Evolutionary conservation across 2,797 vertebrate genomes (phyloP).

Genomic region (Sebastes taczanowskii): DNA sequence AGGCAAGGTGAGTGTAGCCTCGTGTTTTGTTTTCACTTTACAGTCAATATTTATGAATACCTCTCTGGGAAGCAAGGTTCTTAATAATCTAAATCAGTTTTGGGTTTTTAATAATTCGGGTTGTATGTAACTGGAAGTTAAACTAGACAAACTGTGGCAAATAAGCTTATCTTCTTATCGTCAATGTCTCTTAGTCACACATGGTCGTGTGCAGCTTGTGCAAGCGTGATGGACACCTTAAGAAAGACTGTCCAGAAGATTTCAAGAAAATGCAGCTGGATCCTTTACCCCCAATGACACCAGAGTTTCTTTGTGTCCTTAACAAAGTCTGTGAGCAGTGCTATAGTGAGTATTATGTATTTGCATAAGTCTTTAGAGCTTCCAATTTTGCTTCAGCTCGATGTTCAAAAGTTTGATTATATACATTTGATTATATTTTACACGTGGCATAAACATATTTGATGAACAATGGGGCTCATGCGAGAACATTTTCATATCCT

Average conservation of each 20-base stretch:
- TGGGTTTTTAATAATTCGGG: neutral
- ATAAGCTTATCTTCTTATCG: neutral
- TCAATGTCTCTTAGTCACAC: constrained; percentile 83
- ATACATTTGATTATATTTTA: neutral
- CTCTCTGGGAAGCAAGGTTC: neutral
- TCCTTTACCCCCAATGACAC: constrained; percentile 86
- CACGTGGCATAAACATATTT: neutral
- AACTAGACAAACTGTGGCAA: neutral
- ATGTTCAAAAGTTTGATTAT: neutral
- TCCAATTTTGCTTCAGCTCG: neutral
- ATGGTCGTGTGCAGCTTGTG: constrained; percentile 93
- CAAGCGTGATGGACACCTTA: constrained; percentile 93
- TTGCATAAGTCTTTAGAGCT: neutral
- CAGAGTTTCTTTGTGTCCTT: constrained; percentile 85
- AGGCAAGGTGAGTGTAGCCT: constrained; percentile 85
- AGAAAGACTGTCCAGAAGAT: constrained; percentile 95
- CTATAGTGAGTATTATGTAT: constrained; percentile 83
- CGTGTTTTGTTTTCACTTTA: neutral
- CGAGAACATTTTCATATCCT: neutral
- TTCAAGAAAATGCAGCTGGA: constrained; percentile 94
- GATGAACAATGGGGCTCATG: neutral
- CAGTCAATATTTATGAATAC: neutral
- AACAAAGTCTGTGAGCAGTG: constrained; percentile 92
- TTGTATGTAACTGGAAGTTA: neutral
- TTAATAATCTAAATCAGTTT: neutral